A percentile compares a stretch with the other conserved stretches of the same genome.
phyloP scores from a whole-genome alignment of 2,113 vertebrate genomes.

The Numida meleagris region DNA sequence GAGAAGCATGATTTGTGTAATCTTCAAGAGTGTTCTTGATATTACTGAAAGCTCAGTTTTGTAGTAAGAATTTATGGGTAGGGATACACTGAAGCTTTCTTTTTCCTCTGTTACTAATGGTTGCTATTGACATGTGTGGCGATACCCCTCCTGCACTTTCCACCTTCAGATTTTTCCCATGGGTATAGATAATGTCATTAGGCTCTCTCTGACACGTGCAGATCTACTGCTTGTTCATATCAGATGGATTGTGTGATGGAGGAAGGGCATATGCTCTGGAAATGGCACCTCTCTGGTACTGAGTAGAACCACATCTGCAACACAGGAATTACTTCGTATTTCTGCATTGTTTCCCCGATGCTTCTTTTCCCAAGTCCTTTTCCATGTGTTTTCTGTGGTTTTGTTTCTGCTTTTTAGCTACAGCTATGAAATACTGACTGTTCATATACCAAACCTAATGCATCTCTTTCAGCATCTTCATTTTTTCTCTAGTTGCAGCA shows the following conservation, averaged over 20 bases:
- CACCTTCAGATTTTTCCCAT: neutral
- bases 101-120: neutral
- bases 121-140: neutral
- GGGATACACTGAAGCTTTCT: neutral
- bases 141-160: neutral
- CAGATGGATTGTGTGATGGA: neutral
- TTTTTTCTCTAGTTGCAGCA: neutral
- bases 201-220: neutral
- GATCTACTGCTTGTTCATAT: neutral
- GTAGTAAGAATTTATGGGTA: neutral
- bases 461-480: neutral
- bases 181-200: neutral
- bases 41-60: neutral
- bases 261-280: accelerated
- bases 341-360: neutral
- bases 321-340: accelerated
- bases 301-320: neutral
- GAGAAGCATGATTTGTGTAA: neutral
- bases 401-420: neutral
- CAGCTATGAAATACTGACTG: neutral
- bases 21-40: neutral
- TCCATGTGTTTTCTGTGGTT: neutral
- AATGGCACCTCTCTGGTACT: neutral
- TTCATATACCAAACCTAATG: neutral
- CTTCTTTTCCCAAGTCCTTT: neutral